These are phyloP conservation scores for Pocota personata DNA, from an alignment of 2,888 invertebrate species.

Conservation along the genomic window DNA sequence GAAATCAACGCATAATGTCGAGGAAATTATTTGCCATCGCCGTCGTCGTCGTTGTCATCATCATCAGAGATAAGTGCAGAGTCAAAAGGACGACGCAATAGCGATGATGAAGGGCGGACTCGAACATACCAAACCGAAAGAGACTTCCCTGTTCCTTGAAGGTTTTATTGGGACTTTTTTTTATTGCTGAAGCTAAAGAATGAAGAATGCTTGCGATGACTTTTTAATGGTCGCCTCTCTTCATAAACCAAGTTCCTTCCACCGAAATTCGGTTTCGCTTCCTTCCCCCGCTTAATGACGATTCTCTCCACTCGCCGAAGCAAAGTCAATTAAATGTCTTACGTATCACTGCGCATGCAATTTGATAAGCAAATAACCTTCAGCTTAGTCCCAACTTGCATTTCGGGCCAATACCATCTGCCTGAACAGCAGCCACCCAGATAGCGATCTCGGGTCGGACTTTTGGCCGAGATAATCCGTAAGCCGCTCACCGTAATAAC, in stretches of 20 bases:
- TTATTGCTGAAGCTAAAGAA: slow-evolving; percentile 22
- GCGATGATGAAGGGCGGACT: too few relatives aligned
- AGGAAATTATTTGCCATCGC: slow-evolving; percentile 37
- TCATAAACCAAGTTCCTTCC: neutral
- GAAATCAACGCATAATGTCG: slow-evolving; percentile 54
- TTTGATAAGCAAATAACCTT: slow-evolving; percentile 70
- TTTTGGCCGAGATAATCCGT: slow-evolving; percentile 57
- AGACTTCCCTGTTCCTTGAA: slow-evolving; percentile 29
- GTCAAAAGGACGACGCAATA: slow-evolving; percentile 16
- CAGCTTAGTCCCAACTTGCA: slow-evolving; percentile 27
- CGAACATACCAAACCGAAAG: too few relatives aligned
- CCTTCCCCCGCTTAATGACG: slow-evolving; percentile 13
- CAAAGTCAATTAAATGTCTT: slow-evolving; percentile 62
- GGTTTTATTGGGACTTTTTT: slow-evolving; percentile 45
- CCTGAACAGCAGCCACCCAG: slow-evolving; percentile 67
- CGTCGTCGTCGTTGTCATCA: neutral
- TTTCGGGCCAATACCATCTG: slow-evolving; percentile 52
- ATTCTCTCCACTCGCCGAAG: neutral
- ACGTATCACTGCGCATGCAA: slow-evolving; percentile 63
- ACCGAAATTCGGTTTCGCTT: neutral
- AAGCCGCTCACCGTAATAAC: slow-evolving; percentile 58
- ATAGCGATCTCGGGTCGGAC: slow-evolving; percentile 50
- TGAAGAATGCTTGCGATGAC: slow-evolving; percentile 50
- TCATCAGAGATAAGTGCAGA: slow-evolving; percentile 50
- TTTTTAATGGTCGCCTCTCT: slow-evolving; percentile 50